These are phyloP conservation scores for Drosophila mayaguana DNA, from an alignment of 2,888 invertebrate genomes.

Conservation along the genomic window DNA sequence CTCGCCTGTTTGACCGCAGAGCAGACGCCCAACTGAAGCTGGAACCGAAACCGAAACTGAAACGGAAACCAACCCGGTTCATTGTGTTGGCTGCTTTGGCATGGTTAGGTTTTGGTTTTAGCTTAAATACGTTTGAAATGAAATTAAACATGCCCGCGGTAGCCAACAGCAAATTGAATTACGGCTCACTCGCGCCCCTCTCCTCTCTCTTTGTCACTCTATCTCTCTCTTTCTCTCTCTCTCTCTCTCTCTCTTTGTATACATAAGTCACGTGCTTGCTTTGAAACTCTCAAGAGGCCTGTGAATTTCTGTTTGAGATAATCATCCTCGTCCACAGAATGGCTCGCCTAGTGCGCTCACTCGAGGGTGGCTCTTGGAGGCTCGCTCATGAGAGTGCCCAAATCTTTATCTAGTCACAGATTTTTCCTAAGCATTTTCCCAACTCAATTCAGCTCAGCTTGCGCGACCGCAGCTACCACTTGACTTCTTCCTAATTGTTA, in stretches of 20 bases:
- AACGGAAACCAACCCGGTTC: constrained; percentile 20
- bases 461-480: constrained; percentile 43
- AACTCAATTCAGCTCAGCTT: not conserved
- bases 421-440: constrained; percentile 4
- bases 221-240: constrained; percentile 4
- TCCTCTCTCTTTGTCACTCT: not conserved
- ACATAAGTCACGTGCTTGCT: constrained; percentile 55
- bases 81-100: constrained; percentile 46
- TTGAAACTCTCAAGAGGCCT: constrained; percentile 43
- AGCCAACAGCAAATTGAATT: constrained; percentile 56
- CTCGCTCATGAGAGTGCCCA: constrained; percentile 13
- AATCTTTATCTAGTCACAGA: constrained; percentile 34
- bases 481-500: constrained; percentile 51
- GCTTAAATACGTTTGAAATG: constrained; percentile 79
- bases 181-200: constrained; percentile 13
- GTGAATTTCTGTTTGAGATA: constrained; percentile 43
- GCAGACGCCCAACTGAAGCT: constrained; percentile 7
- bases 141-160: constrained; percentile 80
- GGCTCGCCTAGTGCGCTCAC: constrained; percentile 4
- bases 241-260: constrained; percentile 31
- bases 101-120: constrained; percentile 63
- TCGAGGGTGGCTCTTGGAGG: constrained; percentile 3
- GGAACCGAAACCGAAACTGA: constrained; percentile 15
- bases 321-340: constrained; percentile 25
- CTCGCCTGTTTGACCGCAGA: constrained; percentile 33